Evolutionary conservation across 1,140 invertebrate genomes (phyloP).

Genomic region (Atta colombica): DNA sequence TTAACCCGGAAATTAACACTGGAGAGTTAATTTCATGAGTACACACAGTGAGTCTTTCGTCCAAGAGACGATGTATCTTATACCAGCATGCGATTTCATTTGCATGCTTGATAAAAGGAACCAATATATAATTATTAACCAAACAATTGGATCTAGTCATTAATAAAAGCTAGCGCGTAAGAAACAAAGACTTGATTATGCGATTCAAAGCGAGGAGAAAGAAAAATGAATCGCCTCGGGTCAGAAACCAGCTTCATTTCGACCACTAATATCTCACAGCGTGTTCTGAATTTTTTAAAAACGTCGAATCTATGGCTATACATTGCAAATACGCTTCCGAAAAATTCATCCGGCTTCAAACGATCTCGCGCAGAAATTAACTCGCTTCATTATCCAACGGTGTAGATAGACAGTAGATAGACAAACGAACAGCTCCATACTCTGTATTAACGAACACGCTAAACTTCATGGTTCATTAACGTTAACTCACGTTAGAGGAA

Average conservation of each 20-base stretch:
- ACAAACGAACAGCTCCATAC: not conserved
- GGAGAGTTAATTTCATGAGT: conserved; percentile 50
- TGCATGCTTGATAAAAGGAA: conserved; percentile 70
- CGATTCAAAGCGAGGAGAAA: conserved; percentile 67
- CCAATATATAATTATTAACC: not conserved
- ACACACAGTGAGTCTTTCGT: not conserved
- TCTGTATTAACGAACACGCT: conserved; percentile 1
- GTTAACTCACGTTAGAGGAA: conserved; percentile 2
- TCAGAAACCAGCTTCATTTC: conserved; percentile 20
- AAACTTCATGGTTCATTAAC: conserved; percentile 39
- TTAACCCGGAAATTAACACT: not conserved
- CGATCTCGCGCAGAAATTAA: conserved; percentile 66
- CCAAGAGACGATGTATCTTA: not conserved
- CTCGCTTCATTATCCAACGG: conserved; percentile 28
- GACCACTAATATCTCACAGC: conserved; percentile 57
- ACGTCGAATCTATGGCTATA: conserved; percentile 45
- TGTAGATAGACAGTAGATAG: conserved; percentile 10
- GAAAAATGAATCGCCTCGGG: conserved; percentile 42
- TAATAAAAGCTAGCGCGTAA: conserved; percentile 62
- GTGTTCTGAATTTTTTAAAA: conserved; percentile 71
- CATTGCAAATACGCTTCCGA: not conserved
- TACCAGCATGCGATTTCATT: conserved; percentile 39
- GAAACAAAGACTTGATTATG: conserved; percentile 72
- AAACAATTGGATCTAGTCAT: conserved; percentile 60
- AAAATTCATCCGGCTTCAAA: not conserved